phyloP scores from a whole-genome alignment of 2,797 vertebrate species.

The Arnoldichthys spilopterus region DNA sequence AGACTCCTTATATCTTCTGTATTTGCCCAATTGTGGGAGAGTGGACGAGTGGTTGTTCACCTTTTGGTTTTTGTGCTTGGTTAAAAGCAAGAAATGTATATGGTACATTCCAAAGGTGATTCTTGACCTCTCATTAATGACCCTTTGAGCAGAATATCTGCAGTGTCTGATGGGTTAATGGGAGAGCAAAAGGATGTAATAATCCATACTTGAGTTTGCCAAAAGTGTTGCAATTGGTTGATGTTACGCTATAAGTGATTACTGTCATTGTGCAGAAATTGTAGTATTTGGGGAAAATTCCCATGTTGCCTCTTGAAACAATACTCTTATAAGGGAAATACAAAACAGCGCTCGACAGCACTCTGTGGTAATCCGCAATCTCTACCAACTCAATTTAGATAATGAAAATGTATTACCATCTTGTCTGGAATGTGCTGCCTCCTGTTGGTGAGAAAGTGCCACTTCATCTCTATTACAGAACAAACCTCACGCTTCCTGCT shows the following conservation, averaged over 20 bases:
- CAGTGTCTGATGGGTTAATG: neutral
- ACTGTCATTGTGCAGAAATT: neutral
- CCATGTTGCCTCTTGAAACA: slow-evolving; percentile 2
- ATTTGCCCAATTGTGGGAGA: neutral
- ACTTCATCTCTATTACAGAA: slow-evolving; percentile 17
- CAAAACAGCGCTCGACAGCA: neutral
- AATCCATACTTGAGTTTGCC: neutral
- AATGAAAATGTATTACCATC: neutral
- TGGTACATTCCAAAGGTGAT: neutral
- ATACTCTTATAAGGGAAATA: neutral
- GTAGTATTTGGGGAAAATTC: neutral
- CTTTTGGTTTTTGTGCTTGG: neutral
- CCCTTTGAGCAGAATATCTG: neutral
- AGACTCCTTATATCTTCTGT: neutral
- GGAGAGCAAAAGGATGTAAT: neutral
- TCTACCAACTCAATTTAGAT: neutral
- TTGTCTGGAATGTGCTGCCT: slow-evolving; percentile 8
- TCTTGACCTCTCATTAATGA: neutral
- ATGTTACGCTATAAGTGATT: neutral
- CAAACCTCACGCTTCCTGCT: slow-evolving; percentile 2
- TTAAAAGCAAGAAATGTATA: neutral
- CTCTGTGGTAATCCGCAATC: slow-evolving; percentile 9
- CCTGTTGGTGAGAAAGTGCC: slow-evolving; percentile 17
- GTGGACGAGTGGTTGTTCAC: too few species aligned
- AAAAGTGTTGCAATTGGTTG: slow-evolving; percentile 8